Percentiles rank a stretch among this genome's conserved stretches.
Conservation (phyloP, 2,113 vertebrate species). For the Perognathus longimembris region DNA sequence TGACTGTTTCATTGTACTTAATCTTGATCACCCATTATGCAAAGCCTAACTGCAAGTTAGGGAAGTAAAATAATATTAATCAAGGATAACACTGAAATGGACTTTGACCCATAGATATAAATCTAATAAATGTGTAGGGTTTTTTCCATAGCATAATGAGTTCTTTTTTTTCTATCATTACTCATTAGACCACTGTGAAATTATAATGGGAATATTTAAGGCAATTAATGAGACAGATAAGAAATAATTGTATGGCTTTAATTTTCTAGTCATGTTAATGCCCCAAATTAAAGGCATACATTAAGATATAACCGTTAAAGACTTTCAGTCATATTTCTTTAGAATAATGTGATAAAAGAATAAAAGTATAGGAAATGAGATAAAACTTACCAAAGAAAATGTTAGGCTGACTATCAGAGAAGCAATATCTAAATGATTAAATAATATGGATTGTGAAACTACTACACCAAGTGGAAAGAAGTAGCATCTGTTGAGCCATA, state of each 20-base stretch:
- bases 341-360: conserved; percentile 56
- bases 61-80: conserved; percentile 80
- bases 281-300: conserved; percentile 51
- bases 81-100: conserved; percentile 73
- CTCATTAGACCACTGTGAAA: conserved; percentile 67
- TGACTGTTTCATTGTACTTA: conserved; percentile 65
- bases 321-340: conserved; percentile 30
- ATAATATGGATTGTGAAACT: conserved; percentile 59
- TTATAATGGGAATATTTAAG: conserved; percentile 76
- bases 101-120: conserved; percentile 79
- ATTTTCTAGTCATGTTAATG: conserved; percentile 77
- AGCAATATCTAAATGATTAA: conserved; percentile 65
- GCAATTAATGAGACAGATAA: conserved; percentile 76
- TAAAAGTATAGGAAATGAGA: conserved; percentile 65
- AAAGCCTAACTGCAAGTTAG: conserved; percentile 76
- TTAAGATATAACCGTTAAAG: conserved; percentile 57
- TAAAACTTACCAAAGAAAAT: conserved; percentile 70
- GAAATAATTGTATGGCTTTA: conserved; percentile 62
- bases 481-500: background rate
- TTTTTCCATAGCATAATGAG: conserved; percentile 71
- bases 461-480: conserved; percentile 53
- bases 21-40: conserved; percentile 79
- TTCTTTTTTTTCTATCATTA: conserved; percentile 76
- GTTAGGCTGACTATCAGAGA: conserved; percentile 55
- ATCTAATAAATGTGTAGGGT: conserved; percentile 75